Conservation (phyloP, 2,113 vertebrate genomes). For the Acanthochromis polyacanthus region DNA sequence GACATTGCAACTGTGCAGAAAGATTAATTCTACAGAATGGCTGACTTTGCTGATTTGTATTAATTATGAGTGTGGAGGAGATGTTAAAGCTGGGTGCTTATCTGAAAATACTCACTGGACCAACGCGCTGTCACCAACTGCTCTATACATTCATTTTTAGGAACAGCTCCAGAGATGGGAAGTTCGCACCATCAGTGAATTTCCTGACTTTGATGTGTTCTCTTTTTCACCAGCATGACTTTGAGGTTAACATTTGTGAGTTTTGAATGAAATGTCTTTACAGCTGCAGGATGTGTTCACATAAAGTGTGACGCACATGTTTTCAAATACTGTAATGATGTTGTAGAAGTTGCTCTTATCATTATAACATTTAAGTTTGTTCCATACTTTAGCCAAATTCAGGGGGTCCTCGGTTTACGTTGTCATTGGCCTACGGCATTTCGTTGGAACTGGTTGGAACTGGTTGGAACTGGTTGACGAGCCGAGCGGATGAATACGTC, state of each 20-base stretch:
- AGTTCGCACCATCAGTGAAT: neutral
- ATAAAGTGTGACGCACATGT: too few species aligned
- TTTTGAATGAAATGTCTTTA: neutral
- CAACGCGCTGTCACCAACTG: neutral
- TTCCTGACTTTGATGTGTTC: neutral
- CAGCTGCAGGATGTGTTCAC: neutral
- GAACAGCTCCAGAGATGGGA: neutral
- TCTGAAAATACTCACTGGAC: neutral
- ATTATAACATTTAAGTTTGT: too few species aligned
- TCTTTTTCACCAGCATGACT: neutral
- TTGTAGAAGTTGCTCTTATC: too few species aligned
- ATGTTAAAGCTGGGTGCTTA: constrained; percentile 1
- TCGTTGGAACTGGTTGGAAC: too few species aligned
- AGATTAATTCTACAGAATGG: neutral
- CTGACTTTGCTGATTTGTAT: neutral
- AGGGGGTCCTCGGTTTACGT: too few species aligned
- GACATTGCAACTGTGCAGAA: neutral
- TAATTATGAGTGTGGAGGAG: neutral
- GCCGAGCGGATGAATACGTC: too few species aligned
- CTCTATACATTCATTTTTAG: neutral
- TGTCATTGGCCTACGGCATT: too few species aligned
- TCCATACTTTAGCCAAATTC: too few species aligned
- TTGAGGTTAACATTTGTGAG: neutral
- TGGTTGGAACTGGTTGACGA: too few species aligned
- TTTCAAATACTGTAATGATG: too few species aligned